phyloP scores from a whole-genome alignment of 92 coral and sea anemone species.

The Virgularia gustaviana region DNA sequence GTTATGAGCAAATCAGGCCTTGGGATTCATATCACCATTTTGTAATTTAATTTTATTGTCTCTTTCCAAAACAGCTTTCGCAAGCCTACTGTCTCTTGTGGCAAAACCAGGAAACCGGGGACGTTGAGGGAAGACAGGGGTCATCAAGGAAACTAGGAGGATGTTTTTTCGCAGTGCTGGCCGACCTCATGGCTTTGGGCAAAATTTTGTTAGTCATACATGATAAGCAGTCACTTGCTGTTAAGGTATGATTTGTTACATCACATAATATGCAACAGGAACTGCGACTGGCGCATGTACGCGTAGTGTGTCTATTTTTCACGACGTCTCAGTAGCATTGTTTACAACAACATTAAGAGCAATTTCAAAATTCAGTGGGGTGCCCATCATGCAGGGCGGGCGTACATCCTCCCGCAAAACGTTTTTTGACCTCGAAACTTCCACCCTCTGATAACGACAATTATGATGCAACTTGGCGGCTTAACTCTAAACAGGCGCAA shows the following conservation, averaged over 20 bases:
- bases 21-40: too few species aligned
- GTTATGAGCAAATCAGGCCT: background rate
- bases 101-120: slow-evolving; percentile 72
- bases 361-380: background rate
- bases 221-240: slow-evolving; percentile 44
- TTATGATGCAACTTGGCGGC: too few species aligned
- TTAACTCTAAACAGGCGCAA: too few species aligned
- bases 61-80: slow-evolving; percentile 42
- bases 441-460: too few species aligned
- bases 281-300: too few species aligned
- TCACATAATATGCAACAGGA: too few species aligned
- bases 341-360: background rate
- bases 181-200: slow-evolving; percentile 58
- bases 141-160: slow-evolving; percentile 57
- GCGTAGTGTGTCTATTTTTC: too few species aligned
- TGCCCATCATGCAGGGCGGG: too few species aligned
- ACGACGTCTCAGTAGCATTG: too few species aligned
- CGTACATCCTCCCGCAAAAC: background rate
- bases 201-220: slow-evolving; percentile 51
- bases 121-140: slow-evolving; percentile 57
- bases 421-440: too few species aligned
- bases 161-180: slow-evolving; percentile 52
- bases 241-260: slow-evolving; percentile 16
- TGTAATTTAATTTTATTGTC: background rate
- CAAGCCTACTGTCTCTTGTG: slow-evolving; percentile 74